These are phyloP conservation scores for Otis tarda DNA, from an alignment of 2,113 vertebrate species.

Conservation along the genomic window DNA sequence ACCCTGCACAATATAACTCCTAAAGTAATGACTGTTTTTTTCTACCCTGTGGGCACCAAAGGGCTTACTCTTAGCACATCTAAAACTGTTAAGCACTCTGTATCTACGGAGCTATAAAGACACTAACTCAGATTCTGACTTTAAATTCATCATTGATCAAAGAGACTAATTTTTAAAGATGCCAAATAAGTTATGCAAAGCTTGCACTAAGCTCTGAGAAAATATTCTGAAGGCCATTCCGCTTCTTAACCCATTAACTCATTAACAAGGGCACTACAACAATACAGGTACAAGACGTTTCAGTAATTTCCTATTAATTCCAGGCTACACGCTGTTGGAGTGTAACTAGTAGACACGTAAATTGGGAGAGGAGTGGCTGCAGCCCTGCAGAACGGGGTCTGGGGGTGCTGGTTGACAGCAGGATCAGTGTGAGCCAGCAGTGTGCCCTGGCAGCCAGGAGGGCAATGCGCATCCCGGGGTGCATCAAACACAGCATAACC, in stretches of 20 bases:
- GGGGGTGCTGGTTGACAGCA: background rate
- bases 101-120: background rate
- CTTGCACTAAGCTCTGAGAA: background rate
- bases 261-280: background rate
- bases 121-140: background rate
- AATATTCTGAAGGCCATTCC: background rate
- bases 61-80: background rate
- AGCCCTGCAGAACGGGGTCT: background rate
- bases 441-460: background rate
- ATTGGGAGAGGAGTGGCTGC: background rate
- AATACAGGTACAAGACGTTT: background rate
- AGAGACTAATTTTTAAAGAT: background rate
- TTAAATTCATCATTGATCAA: background rate
- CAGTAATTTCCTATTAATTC: background rate
- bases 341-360: accelerated
- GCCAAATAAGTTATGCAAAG: background rate
- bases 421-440: background rate
- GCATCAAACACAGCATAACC: background rate
- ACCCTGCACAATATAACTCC: background rate
- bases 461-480: background rate
- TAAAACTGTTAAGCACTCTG: background rate
- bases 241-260: background rate
- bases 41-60: background rate
- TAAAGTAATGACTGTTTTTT: background rate
- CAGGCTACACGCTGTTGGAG: background rate